Percentiles rank a stretch among this genome's conserved stretches.
phyloP scores from a whole-genome alignment of 2,113 vertebrate genomes.

The western clawed frog (Xenopus tropicalis) region UCB_Xtro_10.0 CM004443.2:136705001-136705500 shows the following conservation, averaged over 20 bases:
- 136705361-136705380: slow-evolving; percentile 26
- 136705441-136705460: neutral
- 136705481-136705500: no score
- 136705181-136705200: slow-evolving; percentile 4
- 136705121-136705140: slow-evolving; percentile 23
- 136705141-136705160: slow-evolving; percentile 13
- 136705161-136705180: slow-evolving; percentile 16
- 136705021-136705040: neutral
- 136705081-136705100: slow-evolving; percentile 8
- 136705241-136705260: slow-evolving; percentile 37
- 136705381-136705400: slow-evolving; percentile 5
- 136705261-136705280: slow-evolving; percentile 37
- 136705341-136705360: slow-evolving; percentile 23
- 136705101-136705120: neutral
- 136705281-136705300: slow-evolving; percentile 34
- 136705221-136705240: slow-evolving; percentile 41
- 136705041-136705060: neutral
- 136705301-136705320: slow-evolving; percentile 43
- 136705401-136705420: neutral
- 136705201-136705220: slow-evolving; percentile 32
- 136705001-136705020: no score
- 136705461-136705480: neutral
- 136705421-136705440: neutral
- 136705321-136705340: slow-evolving; percentile 41
- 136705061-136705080: neutral